Percentiles rank a stretch among this genome's conserved stretches.
Conservation (phyloP, 2,888 invertebrate species). For the Noctua janthe region DNA sequence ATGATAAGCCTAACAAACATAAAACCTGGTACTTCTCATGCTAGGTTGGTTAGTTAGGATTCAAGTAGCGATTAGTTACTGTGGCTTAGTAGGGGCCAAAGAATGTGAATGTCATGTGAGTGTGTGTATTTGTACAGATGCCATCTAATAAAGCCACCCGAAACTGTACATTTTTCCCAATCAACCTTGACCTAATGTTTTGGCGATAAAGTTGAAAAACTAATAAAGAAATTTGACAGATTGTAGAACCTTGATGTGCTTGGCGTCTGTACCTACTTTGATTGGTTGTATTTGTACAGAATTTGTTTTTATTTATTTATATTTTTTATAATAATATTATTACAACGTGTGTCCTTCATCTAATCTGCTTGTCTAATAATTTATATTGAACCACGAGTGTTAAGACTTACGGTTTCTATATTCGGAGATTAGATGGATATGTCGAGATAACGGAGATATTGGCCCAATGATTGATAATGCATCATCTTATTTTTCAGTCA, state of each 20-base stretch:
- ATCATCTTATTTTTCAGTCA: constrained; percentile 79
- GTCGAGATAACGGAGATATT: constrained; percentile 85
- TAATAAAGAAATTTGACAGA: too few relatives aligned
- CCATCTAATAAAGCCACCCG: too few relatives aligned
- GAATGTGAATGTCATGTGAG: too few relatives aligned
- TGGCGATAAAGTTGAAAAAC: too few relatives aligned
- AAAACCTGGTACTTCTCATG: background rate
- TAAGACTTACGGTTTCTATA: constrained; percentile 42
- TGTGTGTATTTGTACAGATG: too few relatives aligned
- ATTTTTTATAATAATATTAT: background rate
- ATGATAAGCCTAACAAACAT: background rate
- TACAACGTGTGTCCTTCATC: constrained; percentile 13
- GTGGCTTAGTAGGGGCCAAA: too few relatives aligned
- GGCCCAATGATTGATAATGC: constrained; percentile 80
- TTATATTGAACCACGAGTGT: constrained; percentile 36
- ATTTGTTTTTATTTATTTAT: background rate
- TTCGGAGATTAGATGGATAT: constrained; percentile 80
- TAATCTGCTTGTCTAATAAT: constrained; percentile 24
- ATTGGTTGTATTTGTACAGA: background rate
- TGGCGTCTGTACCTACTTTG: background rate
- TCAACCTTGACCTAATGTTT: too few relatives aligned
- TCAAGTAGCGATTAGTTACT: background rate
- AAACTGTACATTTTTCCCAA: too few relatives aligned
- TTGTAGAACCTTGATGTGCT: too few relatives aligned
- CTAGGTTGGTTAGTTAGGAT: background rate